A percentile compares a stretch with the other conserved stretches of the same genome.
phyloP scores from a whole-genome alignment of 2,113 vertebrate species.

The Callionymus lyra region DNA sequence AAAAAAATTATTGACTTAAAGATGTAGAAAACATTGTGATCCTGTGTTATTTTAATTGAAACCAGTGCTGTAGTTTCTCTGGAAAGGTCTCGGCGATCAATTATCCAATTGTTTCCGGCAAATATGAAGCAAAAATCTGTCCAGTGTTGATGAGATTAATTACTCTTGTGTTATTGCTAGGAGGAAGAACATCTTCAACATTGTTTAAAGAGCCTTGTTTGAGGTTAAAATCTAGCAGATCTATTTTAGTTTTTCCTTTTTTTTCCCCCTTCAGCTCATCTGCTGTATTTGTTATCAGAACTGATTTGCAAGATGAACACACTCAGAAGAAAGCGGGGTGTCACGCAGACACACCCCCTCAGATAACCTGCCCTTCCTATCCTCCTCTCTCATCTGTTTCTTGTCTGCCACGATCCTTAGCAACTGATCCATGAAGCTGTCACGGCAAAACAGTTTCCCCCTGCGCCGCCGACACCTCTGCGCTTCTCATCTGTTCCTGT shows the following conservation, averaged over 20 bases:
- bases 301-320: not conserved
- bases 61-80: not conserved
- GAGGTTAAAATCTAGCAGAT: constrained; percentile 36
- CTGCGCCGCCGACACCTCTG: constrained; percentile 12
- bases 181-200: too few relatives aligned
- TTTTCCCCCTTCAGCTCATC: constrained; percentile 2
- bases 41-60: too few relatives aligned
- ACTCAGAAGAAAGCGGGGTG: not conserved
- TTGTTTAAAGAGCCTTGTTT: constrained; percentile 14
- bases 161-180: too few relatives aligned
- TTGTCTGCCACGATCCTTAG: constrained; percentile 17
- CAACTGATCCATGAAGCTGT: constrained; percentile 18
- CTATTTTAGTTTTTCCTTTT: constrained; percentile 41
- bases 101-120: too few relatives aligned
- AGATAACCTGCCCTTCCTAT: constrained; percentile 13
- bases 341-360: constrained; percentile 4
- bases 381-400: constrained; percentile 16
- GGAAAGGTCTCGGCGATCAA: too few relatives aligned
- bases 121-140: too few relatives aligned
- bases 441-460: constrained; percentile 14
- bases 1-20: not conserved
- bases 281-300: constrained; percentile 10
- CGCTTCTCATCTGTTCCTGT: constrained; percentile 37
- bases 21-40: not conserved
- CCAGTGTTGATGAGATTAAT: too few relatives aligned